A percentile compares a stretch with the other conserved stretches of the same genome.
Conservation (phyloP, 2,888 invertebrate genomes). For the Eristalis tenax region DNA sequence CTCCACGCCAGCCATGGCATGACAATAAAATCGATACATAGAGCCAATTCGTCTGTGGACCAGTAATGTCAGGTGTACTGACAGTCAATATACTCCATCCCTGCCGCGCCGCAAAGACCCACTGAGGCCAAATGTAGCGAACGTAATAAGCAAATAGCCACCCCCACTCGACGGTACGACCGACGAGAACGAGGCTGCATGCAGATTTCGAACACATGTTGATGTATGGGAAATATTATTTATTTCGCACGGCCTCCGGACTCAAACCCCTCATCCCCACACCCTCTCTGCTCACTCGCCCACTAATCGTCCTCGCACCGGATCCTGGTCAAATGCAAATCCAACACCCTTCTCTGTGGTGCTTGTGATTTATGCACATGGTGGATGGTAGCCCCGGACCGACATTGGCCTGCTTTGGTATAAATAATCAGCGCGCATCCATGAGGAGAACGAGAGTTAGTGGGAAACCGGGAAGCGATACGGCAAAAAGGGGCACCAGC, state of each 20-base stretch:
- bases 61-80: slow-evolving; percentile 22
- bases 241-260: slow-evolving; percentile 59
- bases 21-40: slow-evolving; percentile 34
- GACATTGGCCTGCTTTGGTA: slow-evolving; percentile 58
- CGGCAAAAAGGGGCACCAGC: slow-evolving; percentile 24
- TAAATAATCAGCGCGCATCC: slow-evolving; percentile 70
- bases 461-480: slow-evolving; percentile 19
- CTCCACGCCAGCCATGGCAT: neutral
- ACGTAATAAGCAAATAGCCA: slow-evolving; percentile 56
- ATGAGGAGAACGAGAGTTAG: slow-evolving; percentile 30
- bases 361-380: slow-evolving; percentile 67
- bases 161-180: slow-evolving; percentile 3
- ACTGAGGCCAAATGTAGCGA: slow-evolving; percentile 29
- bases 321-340: slow-evolving; percentile 49
- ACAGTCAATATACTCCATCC: slow-evolving; percentile 32
- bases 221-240: slow-evolving; percentile 68
- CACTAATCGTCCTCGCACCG: slow-evolving; percentile 30
- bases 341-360: slow-evolving; percentile 39
- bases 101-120: neutral
- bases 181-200: slow-evolving; percentile 7
- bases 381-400: slow-evolving; percentile 64
- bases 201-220: slow-evolving; percentile 58
- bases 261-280: neutral
- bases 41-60: slow-evolving; percentile 38
- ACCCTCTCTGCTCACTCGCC: neutral